These are phyloP conservation scores for Helogale parvula DNA, from an alignment of 2,113 vertebrate genomes.

Conservation along the genomic window DNA sequence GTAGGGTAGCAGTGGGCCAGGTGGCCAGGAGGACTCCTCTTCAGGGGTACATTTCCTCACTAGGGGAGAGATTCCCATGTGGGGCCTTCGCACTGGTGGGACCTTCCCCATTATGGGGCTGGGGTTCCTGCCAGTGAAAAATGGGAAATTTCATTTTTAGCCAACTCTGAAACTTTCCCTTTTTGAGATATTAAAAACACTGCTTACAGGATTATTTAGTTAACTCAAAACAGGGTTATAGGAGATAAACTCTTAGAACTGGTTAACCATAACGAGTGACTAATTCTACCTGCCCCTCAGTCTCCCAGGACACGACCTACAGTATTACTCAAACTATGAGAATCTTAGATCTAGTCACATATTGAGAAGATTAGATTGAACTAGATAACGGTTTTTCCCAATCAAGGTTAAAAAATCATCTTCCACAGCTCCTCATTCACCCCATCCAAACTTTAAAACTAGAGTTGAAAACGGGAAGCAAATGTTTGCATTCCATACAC, in stretches of 20 bases:
- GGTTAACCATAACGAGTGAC: not conserved
- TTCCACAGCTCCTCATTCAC: slow-evolving; percentile 5
- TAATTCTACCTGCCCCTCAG: not conserved
- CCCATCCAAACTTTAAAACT: not conserved
- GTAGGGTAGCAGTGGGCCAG: slow-evolving; percentile 12
- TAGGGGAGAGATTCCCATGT: slow-evolving; percentile 22
- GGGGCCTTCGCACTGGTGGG: slow-evolving; percentile 64
- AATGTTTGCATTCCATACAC: not conserved
- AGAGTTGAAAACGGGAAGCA: slow-evolving; percentile 1
- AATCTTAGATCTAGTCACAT: not conserved
- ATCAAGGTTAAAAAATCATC: not conserved
- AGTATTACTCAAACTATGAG: not conserved
- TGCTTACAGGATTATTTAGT: slow-evolving; percentile 44
- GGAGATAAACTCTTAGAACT: not conserved
- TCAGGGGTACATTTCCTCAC: slow-evolving; percentile 33
- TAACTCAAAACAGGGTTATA: slow-evolving; percentile 20
- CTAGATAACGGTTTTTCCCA: not conserved
- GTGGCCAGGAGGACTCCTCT: slow-evolving; percentile 51
- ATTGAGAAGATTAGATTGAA: not conserved
- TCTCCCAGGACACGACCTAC: not conserved
- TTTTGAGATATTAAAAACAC: slow-evolving; percentile 46
- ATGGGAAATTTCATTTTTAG: slow-evolving; percentile 61
- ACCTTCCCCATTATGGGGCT: slow-evolving; percentile 58
- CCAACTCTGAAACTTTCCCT: slow-evolving; percentile 44
- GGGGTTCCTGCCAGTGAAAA: slow-evolving; percentile 69